Evolutionary conservation across 2,888 invertebrate species (phyloP).

Genomic region (Macrophya annulata): DNA sequence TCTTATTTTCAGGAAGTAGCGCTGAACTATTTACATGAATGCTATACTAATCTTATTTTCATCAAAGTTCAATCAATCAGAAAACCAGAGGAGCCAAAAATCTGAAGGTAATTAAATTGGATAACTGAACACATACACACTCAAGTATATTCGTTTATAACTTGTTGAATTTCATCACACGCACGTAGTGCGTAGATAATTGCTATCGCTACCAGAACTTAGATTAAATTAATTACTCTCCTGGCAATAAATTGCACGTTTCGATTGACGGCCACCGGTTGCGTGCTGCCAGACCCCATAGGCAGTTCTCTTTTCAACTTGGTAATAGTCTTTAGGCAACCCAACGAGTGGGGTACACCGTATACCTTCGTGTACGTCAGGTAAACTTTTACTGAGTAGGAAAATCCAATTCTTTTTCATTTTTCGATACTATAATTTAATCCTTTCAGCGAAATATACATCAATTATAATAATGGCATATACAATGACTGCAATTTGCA

Average conservation of each 20-base stretch:
- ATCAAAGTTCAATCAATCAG: conserved; percentile 7
- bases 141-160: not conserved
- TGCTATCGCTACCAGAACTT: conserved; percentile 29
- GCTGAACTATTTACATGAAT: not conserved
- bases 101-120: not conserved
- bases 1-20: not conserved
- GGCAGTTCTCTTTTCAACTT: not conserved
- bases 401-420: not conserved
- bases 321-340: conserved; percentile 2
- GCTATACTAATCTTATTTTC: not conserved
- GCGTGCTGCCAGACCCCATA: conserved; percentile 33
- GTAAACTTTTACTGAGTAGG: not conserved
- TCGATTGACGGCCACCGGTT: conserved; percentile 50
- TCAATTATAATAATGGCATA: not conserved
- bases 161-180: conserved; percentile 35
- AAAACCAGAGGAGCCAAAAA: not conserved
- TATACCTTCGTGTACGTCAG: not conserved
- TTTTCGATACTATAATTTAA: not conserved
- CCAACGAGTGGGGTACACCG: not conserved
- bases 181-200: conserved; percentile 48
- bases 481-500: too few relatives aligned
- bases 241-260: conserved; percentile 44
- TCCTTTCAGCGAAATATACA: not conserved
- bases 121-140: not conserved
- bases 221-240: conserved; percentile 42